These are phyloP conservation scores for Zaprionus tsacasi DNA, from an alignment of 1,140 invertebrate species.

Conservation along the genomic window DNA sequence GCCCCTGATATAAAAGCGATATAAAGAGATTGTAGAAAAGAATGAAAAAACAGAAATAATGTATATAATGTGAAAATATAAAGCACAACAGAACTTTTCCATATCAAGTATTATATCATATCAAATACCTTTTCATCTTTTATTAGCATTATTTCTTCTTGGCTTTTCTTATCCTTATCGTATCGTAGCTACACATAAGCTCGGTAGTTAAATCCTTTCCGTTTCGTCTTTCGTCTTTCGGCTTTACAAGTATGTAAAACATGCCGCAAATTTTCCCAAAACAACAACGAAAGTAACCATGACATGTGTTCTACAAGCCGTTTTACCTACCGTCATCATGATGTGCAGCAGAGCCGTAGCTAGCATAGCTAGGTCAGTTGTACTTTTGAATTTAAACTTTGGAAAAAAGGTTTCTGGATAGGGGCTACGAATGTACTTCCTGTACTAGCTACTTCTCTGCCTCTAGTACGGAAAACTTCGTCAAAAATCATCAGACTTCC, in stretches of 20 bases:
- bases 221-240: no score
- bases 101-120: not conserved
- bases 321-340: constrained; percentile 35
- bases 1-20: no score
- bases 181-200: not conserved
- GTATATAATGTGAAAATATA: no score
- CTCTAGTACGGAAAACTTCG: no score
- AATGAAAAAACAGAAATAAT: no score
- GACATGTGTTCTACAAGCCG: constrained; percentile 36
- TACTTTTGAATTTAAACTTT: not conserved
- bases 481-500: no score
- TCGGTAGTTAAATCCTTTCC: constrained; percentile 8
- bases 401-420: no score
- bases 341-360: constrained; percentile 11
- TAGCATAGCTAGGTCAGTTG: no score
- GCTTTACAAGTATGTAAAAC: constrained; percentile 36
- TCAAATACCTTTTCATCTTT: not conserved
- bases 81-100: no score
- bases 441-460: no score
- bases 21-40: no score
- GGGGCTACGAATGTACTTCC: no score
- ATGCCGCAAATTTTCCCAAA: constrained; percentile 21
- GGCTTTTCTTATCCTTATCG: not conserved
- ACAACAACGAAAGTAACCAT: constrained; percentile 9
- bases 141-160: not conserved